Percentiles rank a stretch among this genome's conserved stretches.
Evolutionary conservation across 35 echinoderm and acorn worm genomes (phyloP).

Genomic region (Apostichopus californicus): DNA sequence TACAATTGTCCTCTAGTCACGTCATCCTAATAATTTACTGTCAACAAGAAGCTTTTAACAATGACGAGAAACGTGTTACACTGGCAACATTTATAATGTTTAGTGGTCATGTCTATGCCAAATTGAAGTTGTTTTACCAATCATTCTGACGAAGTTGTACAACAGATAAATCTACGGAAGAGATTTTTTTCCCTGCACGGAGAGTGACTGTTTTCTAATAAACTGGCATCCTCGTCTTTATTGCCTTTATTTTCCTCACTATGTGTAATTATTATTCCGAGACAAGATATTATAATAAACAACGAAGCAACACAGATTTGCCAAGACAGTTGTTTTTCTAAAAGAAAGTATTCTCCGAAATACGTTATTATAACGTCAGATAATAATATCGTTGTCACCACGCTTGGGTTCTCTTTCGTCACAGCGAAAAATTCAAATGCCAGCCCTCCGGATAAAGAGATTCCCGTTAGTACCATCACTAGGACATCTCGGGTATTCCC

Average conservation of each 20-base stretch:
- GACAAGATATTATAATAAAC: not conserved
- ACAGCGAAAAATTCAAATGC: not conserved
- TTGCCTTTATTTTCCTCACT: not conserved
- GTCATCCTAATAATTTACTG: too few relatives aligned
- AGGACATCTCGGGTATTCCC: not conserved
- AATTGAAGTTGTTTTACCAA: too few relatives aligned
- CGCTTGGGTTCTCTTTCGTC: not conserved
- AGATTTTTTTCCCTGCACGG: not conserved
- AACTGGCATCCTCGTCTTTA: constrained; percentile 4
- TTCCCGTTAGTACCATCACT: not conserved
- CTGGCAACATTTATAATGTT: too few relatives aligned
- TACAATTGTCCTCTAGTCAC: too few relatives aligned
- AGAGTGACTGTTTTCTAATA: constrained; percentile 7
- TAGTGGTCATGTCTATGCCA: too few relatives aligned
- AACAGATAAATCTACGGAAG: too few relatives aligned
- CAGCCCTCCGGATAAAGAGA: not conserved
- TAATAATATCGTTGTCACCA: not conserved
- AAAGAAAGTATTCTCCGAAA: not conserved
- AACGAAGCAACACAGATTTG: not conserved
- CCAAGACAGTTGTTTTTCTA: constrained; percentile 13
- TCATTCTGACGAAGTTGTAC: too few relatives aligned
- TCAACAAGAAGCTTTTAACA: too few relatives aligned
- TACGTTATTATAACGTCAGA: not conserved
- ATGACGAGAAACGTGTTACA: too few relatives aligned
- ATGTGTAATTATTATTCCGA: not conserved